Base-by-base conservation (phyloP, 2,113 vertebrate species). In the Xerus inauris region DNA sequence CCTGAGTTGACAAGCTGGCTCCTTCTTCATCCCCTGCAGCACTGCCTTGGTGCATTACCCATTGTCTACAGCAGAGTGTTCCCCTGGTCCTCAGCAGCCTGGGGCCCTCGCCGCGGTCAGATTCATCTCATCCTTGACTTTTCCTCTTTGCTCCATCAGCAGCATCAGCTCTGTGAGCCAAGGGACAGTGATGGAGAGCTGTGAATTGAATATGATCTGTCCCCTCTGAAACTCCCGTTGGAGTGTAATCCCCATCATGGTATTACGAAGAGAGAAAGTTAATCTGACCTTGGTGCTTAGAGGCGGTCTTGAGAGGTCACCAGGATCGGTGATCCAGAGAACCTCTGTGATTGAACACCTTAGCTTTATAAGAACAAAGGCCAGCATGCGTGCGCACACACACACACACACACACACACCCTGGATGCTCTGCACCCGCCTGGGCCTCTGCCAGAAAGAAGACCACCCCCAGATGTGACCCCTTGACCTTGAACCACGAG, bases 41-140 rank as follows among this genome's bases (percentile, higher is more conserved):
- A 10, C 22, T 0, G 0, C 24, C 35, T 47, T 38, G 26, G 22
- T 38, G 32, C 9, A 10, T 28, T 3, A 4, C 59, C 30, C 1
- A 2, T 5, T 2, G 9, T 42, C 72, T 54, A 88, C 26, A 32
- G 10, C 19, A 28, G 87, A 76, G 14, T 24, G n/a, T 9, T 40
- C 26, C 17, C 17, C 13, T 42, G 19, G 54, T 57, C 17, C 38
- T 1, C 13, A 6, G 19, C 9, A 49, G 49, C 57, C 38, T 35
- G 42, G 40, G 49, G 1, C 12, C 47, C 19, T 38, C 14, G 1
- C 13, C 28, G 40, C 40, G 82, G 6, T 45, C 59, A 16, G 30
- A 92, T 87, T 45, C 54, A 20, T 17, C 71, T 67, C 64, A 26
- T 35, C 47, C 6, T n/a, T 51, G 47, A 59, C 16, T 86, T 35